These are phyloP conservation scores for Nymphalis polychloros DNA, from an alignment of 2,888 invertebrate species.

Conservation along the genomic window DNA sequence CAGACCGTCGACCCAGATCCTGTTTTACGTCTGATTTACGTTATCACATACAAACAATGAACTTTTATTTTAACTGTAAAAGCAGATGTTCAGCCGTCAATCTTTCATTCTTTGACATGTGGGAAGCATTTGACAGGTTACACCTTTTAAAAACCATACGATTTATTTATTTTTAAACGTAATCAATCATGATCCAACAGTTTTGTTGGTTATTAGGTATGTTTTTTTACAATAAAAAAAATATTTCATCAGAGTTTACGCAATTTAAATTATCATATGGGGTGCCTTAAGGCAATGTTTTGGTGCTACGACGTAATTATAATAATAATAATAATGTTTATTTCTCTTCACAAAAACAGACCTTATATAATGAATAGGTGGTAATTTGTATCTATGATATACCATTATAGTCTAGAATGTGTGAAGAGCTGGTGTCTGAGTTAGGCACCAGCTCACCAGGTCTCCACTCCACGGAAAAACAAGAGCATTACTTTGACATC, in stretches of 20 bases:
- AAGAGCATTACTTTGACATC: too few relatives aligned
- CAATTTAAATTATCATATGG: background rate
- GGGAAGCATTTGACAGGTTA: conserved; percentile 54
- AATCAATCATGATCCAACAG: background rate
- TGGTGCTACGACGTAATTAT: background rate
- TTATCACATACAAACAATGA: conserved; percentile 43
- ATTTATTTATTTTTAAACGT: background rate
- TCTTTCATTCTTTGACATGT: conserved; percentile 50
- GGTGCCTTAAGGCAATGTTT: conserved; percentile 2
- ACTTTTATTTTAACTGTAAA: conserved; percentile 44
- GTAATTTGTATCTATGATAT: too few relatives aligned
- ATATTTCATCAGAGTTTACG: background rate
- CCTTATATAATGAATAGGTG: too few relatives aligned
- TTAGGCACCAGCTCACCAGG: too few relatives aligned
- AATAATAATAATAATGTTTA: too few relatives aligned
- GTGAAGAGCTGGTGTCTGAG: too few relatives aligned
- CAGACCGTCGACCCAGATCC: conserved; percentile 57
- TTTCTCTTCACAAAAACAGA: too few relatives aligned
- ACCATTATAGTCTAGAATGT: too few relatives aligned
- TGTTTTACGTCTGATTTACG: conserved; percentile 57
- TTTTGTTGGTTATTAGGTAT: background rate
- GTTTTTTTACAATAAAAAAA: background rate
- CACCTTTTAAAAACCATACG: conserved; percentile 43
- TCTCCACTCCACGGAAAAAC: too few relatives aligned
- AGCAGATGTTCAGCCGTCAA: conserved; percentile 57